Evolutionary conservation across 2,113 vertebrate species (phyloP), one percentile per base, ranked within the genome.

Genomic region (Percopsis transmontana): DNA sequence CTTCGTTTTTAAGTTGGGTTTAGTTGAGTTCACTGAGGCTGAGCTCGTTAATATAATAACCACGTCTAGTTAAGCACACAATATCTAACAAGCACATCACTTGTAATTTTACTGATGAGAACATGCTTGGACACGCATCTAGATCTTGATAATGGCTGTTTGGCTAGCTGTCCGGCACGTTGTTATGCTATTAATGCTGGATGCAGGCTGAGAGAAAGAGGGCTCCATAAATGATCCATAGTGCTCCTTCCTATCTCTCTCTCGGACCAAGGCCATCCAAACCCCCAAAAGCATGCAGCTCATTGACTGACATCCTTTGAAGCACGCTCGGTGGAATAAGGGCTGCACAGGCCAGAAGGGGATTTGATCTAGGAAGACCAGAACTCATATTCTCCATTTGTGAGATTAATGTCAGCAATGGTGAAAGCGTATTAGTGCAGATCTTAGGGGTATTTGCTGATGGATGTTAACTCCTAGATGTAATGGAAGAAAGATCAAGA

Each of bases 161-260:
- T 19, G 16, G 12, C 54, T 38, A 38, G 54, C 54, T 18, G 23
- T 38, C 3, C 16, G 15, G n/a, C 24, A 24, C 21, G 15, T 7
- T 33, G 27, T 33, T 33, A n/a, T n/a, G 52, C 52, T 54, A 24
- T 58, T 13, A 39, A n/a, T 42, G 19, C 24, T n/a, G 56, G 24
- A 78, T 66, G 51, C 8, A 13, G 24, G 33, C 21, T 56, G n/a
- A 33, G 42, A 55, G 27, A 21, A 65, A 66, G 23, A 0, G 8
- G 16, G 42, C 81, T 85, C 70, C 23, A 68, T 65, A 81, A 86
- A 71, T 53, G 38, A 63, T 53, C 18, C 66, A 72, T 57, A 59
- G 58, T 75, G 75, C 72, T 78, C 59, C 72, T 85, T 84, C 77
- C 81, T 76, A 72, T 62, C 62, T 60, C 44, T 53, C 66, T 77